These are phyloP conservation scores for Anomalospiza imberbis DNA, from an alignment of 2,797 vertebrate genomes.

Conservation along the genomic window DNA sequence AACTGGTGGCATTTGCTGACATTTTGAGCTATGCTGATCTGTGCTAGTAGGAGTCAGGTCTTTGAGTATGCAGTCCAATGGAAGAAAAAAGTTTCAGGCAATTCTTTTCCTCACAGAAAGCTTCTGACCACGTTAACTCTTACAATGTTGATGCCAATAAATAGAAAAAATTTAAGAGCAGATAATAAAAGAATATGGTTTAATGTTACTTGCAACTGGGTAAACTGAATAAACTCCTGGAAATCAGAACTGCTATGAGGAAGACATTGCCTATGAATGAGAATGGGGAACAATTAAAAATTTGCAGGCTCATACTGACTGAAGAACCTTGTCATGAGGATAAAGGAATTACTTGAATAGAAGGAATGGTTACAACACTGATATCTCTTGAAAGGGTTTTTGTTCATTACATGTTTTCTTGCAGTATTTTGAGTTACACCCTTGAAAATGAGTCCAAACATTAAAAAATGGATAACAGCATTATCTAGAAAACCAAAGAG, in stretches of 20 bases:
- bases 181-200: not conserved
- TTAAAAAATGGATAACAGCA: not conserved
- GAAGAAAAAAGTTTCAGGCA: not conserved
- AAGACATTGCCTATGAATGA: not conserved
- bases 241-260: not conserved
- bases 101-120: not conserved
- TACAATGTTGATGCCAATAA: not conserved
- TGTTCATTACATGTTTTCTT: not conserved
- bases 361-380: not conserved
- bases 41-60: not conserved
- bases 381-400: not conserved
- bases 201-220: not conserved
- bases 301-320: not conserved
- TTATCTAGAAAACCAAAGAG: not conserved
- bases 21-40: not conserved
- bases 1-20: not conserved
- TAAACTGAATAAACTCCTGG: not conserved
- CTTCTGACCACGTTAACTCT: not conserved
- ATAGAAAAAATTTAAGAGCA: not conserved
- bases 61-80: not conserved
- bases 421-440: not conserved
- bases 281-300: not conserved
- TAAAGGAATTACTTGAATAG: not conserved
- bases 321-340: not conserved
- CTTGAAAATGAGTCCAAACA: not conserved